Conservation (phyloP, 1,140 invertebrate species). For the Drosophila paulistorum region DNA sequence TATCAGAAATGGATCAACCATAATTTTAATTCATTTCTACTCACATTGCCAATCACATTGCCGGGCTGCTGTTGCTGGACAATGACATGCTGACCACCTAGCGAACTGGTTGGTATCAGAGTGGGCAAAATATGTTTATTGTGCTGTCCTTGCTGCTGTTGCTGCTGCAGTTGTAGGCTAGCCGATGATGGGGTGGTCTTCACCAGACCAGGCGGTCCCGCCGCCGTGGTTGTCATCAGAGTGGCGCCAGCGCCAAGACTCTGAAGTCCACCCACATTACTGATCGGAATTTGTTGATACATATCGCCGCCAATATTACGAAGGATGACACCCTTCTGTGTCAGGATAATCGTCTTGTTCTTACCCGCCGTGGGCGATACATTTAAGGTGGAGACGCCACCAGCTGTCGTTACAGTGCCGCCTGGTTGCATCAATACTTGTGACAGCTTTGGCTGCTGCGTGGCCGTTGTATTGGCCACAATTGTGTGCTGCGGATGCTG, state of each 20-base stretch:
- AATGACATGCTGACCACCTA: conserved; percentile 69
- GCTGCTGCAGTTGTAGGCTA: conserved; percentile 49
- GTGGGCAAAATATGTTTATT: conserved; percentile 75
- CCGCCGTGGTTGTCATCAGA: conserved; percentile 74
- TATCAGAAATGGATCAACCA: not conserved
- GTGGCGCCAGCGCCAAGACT: conserved; percentile 67
- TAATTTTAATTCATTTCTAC: conserved; percentile 11
- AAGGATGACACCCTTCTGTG: conserved; percentile 80
- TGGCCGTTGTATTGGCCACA: conserved; percentile 78
- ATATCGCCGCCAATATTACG: conserved; percentile 81
- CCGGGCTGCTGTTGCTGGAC: conserved; percentile 75
- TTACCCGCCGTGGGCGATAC: conserved; percentile 65
- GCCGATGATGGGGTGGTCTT: conserved; percentile 65
- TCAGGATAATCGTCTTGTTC: conserved; percentile 81
- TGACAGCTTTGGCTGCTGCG: conserved; percentile 77
- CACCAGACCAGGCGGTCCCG: conserved; percentile 75
- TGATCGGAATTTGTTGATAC: conserved; percentile 82
- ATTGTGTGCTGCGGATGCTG: conserved; percentile 81
- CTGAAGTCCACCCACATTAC: conserved; percentile 71
- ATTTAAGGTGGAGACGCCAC: conserved; percentile 53
- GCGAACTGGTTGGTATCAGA: conserved; percentile 76
- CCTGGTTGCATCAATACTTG: conserved; percentile 75
- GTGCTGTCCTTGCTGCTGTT: conserved; percentile 41
- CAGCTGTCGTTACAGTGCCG: conserved; percentile 36
- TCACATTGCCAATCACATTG: conserved; percentile 76